phyloP scores from a whole-genome alignment of 1,140 invertebrate species.

The Caenorhabditis inopinata region DNA sequence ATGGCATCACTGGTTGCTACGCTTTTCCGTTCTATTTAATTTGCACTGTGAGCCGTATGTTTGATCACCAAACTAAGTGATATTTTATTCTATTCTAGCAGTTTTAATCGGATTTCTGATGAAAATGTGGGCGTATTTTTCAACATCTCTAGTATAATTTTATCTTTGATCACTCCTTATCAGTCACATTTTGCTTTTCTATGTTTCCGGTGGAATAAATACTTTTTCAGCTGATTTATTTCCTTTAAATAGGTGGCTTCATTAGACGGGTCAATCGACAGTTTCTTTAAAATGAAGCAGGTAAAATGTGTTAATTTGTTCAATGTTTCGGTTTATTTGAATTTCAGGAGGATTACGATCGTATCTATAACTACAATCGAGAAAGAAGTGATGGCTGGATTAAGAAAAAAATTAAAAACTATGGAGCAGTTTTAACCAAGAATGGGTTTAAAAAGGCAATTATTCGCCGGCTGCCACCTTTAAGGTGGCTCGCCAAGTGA shows the following conservation, averaged over 20 bases:
- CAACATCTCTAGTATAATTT: background rate
- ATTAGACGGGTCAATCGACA: background rate
- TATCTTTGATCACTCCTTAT: background rate
- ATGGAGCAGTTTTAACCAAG: background rate
- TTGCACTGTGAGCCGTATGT: no score
- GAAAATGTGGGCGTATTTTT: conserved; percentile 20
- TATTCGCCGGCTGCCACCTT: background rate
- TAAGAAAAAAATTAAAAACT: background rate
- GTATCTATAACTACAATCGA: background rate
- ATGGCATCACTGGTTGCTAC: no score
- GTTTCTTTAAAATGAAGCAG: background rate
- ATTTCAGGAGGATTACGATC: background rate
- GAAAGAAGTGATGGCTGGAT: background rate
- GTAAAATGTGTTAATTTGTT: background rate
- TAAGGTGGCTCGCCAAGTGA: background rate
- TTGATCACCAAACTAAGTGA: no score
- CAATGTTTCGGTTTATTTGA: no score
- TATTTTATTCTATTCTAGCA: background rate
- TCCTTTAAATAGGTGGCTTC: no score
- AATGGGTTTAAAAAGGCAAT: background rate
- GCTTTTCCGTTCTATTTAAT: no score
- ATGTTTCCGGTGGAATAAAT: conserved; percentile 1
- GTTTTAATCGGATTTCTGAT: background rate
- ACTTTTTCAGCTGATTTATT: background rate
- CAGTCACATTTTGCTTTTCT: background rate